Evolutionary conservation across 2,113 vertebrate species (phyloP).

Genomic region (Calidris pugnax): DNA sequence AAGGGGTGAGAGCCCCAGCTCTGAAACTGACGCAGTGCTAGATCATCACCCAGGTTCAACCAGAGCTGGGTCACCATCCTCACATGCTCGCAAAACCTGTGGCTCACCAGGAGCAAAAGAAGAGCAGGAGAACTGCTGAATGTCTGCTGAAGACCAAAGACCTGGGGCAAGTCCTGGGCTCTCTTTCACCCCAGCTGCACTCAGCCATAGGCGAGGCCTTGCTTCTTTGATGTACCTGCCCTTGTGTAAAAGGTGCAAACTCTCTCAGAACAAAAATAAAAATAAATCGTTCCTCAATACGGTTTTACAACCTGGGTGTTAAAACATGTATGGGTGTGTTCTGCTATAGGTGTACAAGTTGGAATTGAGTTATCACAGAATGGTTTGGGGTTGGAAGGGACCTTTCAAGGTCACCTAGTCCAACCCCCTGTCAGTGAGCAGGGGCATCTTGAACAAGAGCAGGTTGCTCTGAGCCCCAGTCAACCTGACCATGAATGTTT

Average conservation of each 20-base stretch:
- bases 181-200: neutral
- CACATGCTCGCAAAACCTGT: neutral
- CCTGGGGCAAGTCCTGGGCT: conserved; percentile 33
- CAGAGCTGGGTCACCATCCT: neutral
- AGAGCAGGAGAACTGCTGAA: conserved; percentile 64
- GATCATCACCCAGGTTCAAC: rapidly evolving
- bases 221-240: rapidly evolving
- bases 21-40: neutral
- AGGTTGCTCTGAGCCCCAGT: neutral
- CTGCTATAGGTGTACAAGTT: neutral
- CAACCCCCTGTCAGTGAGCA: neutral
- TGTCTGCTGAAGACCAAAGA: conserved; percentile 77
- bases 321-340: rapidly evolving
- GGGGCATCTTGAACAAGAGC: neutral
- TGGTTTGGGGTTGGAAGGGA: neutral
- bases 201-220: rapidly evolving
- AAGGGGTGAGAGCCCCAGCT: neutral
- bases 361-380: neutral
- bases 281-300: neutral
- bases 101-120: conserved; percentile 44
- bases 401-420: neutral
- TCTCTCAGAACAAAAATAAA: neutral
- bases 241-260: rapidly evolving
- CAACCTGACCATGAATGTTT: neutral
- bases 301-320: neutral